These are phyloP conservation scores for Eira barbara DNA, from an alignment of 2,113 vertebrate genomes.

Conservation along the genomic window DNA sequence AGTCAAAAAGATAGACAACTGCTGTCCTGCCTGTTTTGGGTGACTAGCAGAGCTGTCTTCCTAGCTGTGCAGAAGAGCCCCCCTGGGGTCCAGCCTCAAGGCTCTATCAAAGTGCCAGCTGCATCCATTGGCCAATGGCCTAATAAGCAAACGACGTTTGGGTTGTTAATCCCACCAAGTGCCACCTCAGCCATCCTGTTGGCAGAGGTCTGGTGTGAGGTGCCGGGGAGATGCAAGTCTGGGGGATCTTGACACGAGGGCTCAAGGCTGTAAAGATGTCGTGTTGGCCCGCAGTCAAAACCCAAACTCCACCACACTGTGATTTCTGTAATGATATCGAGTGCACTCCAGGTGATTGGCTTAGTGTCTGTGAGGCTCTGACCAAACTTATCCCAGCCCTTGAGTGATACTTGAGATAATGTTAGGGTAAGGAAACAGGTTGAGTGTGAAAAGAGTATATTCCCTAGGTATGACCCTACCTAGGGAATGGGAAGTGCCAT, in stretches of 20 bases:
- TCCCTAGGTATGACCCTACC: neutral
- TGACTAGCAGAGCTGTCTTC: neutral
- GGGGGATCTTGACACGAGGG: neutral
- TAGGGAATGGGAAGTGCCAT: neutral
- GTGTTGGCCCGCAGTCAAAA: neutral
- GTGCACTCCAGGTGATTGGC: neutral
- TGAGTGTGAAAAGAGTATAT: neutral
- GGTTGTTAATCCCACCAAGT: neutral
- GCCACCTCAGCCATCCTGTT: neutral
- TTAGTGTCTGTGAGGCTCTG: neutral
- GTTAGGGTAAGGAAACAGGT: neutral
- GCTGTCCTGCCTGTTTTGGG: neutral
- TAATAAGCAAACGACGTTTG: neutral
- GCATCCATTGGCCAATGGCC: too few relatives aligned
- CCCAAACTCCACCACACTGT: neutral
- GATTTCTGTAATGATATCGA: neutral
- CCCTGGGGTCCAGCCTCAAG: neutral
- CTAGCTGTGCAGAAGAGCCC: neutral
- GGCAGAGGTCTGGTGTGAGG: neutral
- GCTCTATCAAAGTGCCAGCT: neutral
- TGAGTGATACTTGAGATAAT: neutral
- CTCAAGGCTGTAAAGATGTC: neutral
- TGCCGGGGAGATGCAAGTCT: neutral
- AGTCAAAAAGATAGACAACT: neutral
- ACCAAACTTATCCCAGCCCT: neutral